Evolutionary conservation across 2,797 vertebrate species (phyloP).

Genomic region (Nyctibius grandis): DNA sequence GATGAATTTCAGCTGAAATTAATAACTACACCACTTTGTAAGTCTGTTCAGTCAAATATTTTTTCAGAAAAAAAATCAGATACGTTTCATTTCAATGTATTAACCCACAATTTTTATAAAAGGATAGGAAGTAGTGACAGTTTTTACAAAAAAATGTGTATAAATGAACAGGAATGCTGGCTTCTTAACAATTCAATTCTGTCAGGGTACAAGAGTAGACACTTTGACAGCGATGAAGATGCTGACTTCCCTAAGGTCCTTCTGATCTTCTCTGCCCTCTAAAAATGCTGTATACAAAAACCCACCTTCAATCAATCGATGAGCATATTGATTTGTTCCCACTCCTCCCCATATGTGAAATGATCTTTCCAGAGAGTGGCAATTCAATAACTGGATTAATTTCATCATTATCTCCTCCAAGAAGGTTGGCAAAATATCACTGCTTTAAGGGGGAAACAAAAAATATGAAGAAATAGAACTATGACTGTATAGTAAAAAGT

Average conservation of each 20-base stretch:
- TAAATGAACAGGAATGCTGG: not conserved
- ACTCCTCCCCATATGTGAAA: not conserved
- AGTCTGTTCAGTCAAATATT: not conserved
- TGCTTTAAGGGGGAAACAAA: not conserved
- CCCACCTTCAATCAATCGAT: conserved; percentile 9
- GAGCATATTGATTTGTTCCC: conserved; percentile 1
- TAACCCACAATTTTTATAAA: not conserved
- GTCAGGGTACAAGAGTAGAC: not conserved
- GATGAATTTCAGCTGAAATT: not conserved
- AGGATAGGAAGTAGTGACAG: not conserved
- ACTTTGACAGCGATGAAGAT: not conserved
- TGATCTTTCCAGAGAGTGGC: not conserved
- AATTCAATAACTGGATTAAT: conserved; percentile 22
- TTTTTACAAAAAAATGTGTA: not conserved
- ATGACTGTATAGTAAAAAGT: not conserved
- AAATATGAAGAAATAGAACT: not conserved
- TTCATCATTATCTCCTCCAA: not conserved
- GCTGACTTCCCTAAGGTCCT: conserved; percentile 15
- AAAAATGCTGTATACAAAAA: conserved; percentile 26
- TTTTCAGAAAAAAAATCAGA: not conserved
- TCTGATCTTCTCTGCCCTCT: conserved; percentile 48
- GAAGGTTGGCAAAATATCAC: not conserved
- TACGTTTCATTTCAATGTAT: not conserved
- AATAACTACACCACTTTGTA: not conserved
- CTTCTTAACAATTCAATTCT: not conserved